phyloP scores from a whole-genome alignment of 2,888 invertebrate species.

The Cryptocephalus moraei region DNA sequence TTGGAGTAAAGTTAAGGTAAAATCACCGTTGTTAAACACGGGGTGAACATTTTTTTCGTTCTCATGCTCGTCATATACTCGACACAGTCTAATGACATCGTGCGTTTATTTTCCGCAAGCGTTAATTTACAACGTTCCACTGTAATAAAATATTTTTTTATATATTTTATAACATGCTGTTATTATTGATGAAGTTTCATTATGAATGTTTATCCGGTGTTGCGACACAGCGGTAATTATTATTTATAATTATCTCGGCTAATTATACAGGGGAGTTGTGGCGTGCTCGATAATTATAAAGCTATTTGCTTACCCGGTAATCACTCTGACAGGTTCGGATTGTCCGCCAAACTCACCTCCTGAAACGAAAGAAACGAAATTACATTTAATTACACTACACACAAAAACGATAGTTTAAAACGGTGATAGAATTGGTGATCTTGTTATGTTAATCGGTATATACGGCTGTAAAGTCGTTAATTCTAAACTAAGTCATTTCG shows the following conservation, averaged over 20 bases:
- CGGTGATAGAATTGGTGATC: too few species aligned
- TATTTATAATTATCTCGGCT: conserved; percentile 30
- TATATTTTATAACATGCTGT: conserved; percentile 13
- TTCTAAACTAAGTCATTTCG: too few species aligned
- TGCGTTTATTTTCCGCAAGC: not conserved
- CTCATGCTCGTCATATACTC: too few species aligned
- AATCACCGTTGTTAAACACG: too few species aligned
- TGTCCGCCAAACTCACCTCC: conserved; percentile 30
- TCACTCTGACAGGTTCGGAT: conserved; percentile 16
- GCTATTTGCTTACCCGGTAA: conserved; percentile 35
- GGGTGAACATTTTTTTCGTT: too few species aligned
- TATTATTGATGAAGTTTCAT: conserved; percentile 33
- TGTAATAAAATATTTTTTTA: conserved; percentile 10
- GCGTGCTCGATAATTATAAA: conserved; percentile 32
- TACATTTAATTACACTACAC: too few species aligned
- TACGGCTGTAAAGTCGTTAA: too few species aligned
- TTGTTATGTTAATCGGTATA: too few species aligned
- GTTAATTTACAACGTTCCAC: not conserved
- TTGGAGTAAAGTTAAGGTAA: too few species aligned
- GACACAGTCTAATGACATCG: too few species aligned
- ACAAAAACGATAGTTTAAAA: too few species aligned
- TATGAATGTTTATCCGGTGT: conserved; percentile 38
- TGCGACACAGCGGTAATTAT: conserved; percentile 29
- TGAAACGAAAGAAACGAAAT: conserved; percentile 26
- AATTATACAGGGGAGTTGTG: conserved; percentile 27